A percentile compares a stretch with the other conserved stretches of the same genome.
Conservation (phyloP, 2,797 vertebrate species). For the Rhabdophis nuchalis region DNA sequence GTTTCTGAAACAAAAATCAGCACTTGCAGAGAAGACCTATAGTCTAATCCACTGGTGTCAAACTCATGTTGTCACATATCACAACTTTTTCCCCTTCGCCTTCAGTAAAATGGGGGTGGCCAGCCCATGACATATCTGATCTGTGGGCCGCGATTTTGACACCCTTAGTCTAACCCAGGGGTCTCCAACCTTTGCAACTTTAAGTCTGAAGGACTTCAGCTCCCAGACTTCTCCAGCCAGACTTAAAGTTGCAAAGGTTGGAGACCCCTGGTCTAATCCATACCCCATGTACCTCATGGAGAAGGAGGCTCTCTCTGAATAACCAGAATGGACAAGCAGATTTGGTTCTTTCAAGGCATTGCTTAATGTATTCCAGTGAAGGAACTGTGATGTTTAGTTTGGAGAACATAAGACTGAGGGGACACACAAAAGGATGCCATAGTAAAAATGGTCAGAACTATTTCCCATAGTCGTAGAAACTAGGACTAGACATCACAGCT, state of each 20-base stretch:
- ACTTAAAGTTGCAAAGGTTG: too few species aligned
- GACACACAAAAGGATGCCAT: background rate
- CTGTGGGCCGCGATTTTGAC: rapidly evolving
- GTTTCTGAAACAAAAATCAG: background rate
- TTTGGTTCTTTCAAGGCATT: background rate
- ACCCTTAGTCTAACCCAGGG: background rate
- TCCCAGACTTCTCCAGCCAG: too few species aligned
- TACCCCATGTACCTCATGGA: background rate
- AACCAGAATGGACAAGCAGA: background rate
- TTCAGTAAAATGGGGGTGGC: too few species aligned
- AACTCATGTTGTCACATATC: background rate
- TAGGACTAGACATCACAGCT: background rate
- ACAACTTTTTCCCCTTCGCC: too few species aligned
- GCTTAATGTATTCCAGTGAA: background rate
- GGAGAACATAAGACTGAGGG: background rate
- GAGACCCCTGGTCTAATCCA: background rate
- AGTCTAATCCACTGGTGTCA: background rate
- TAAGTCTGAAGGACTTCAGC: too few species aligned
- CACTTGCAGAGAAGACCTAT: background rate
- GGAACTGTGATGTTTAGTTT: background rate
- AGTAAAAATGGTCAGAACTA: background rate
- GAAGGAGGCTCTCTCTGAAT: background rate
- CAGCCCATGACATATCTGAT: too few species aligned
- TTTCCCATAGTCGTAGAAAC: background rate
- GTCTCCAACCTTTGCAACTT: too few species aligned